Evolutionary conservation across 2,113 vertebrate species (phyloP).

Genomic region (Cyanoramphus novaezelandiae): DNA sequence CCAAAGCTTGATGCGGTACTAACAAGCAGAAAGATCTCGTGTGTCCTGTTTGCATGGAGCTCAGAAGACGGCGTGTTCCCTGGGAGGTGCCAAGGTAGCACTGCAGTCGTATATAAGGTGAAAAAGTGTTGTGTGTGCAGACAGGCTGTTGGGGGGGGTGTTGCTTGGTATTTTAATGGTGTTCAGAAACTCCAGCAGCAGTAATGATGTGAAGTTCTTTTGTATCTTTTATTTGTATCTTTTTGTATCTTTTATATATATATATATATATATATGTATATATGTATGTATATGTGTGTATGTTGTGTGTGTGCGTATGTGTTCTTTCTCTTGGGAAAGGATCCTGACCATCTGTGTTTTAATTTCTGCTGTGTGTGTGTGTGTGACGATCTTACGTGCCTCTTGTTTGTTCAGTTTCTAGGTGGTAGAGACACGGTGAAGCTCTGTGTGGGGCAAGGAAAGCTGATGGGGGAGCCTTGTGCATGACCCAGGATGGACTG

Average conservation of each 20-base stretch:
- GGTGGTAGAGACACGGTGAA: conserved; percentile 33
- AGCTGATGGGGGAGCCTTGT: neutral
- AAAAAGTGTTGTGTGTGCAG: neutral
- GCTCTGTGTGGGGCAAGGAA: neutral
- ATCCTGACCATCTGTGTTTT: neutral
- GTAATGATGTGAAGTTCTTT: neutral
- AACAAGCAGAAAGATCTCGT: neutral
- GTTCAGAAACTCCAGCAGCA: neutral
- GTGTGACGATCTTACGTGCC: rapidly evolving
- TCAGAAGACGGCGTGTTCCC: neutral
- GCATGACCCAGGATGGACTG: conserved; percentile 54
- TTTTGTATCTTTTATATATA: neutral
- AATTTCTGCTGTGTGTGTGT: rapidly evolving
- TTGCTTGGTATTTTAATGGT: neutral
- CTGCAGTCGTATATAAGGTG: neutral
- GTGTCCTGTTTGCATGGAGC: neutral
- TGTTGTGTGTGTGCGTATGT: neutral
- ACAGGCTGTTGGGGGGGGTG: neutral
- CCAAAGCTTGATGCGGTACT: neutral
- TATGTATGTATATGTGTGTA: too few species aligned
- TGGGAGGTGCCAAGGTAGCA: neutral
- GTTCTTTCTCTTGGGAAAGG: neutral
- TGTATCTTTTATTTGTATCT: neutral
- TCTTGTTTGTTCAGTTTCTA: conserved; percentile 16
- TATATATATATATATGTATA: neutral